Evolutionary conservation across 2,888 invertebrate species (phyloP), one percentile per base, ranked within the genome.

Genomic region (Bugula neritina): DNA sequence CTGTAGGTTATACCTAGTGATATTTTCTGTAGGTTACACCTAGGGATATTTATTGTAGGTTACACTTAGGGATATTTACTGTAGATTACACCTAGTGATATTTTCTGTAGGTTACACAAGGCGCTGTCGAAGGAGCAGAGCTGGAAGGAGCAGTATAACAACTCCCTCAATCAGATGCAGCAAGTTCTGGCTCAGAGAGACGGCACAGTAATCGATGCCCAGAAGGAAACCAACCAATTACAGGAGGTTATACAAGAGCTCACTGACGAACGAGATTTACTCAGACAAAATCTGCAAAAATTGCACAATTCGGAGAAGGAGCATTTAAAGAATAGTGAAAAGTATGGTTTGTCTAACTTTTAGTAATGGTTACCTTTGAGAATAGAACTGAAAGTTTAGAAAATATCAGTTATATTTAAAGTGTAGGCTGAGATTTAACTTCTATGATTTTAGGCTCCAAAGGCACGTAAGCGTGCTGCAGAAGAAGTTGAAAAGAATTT

Each of bases 101-200:
- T 43, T 17, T 10, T 43, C 43, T 29, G 31, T 75, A 80, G 80
- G 75, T 75, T 80, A 71, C 79, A 80, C 77, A 79, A 80, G 76
- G 79, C 79, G 72, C 76, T 80, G 75, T 74, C 78, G 71, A 73
- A 75, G 72, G 79, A 80, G 71, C 75, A 77, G 70, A 74, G 76
- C 74, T 70, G 75, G 69, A 73, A 76, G 54, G 76, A 79, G 74
- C 76, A 76, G 76, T 73, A 76, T 75, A 77, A 78, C 75, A 74
- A 78, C 74, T 76, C 79, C 71, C 73, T 76, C 57, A 71, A 75
- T 72, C 72, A 73, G 74, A 72, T 76, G 72, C 74, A 77, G 71
- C 76, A 75, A 54, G 74, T 78, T 69, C 72, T 79, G 54, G 74
- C 73, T 27, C 74, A 75, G 31, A 34, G 74, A 17, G 76, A 77